Evolutionary conservation across 2,797 vertebrate genomes (phyloP), one percentile per base, ranked within the genome.

Genomic region (Neopelma chrysocephalum): DNA sequence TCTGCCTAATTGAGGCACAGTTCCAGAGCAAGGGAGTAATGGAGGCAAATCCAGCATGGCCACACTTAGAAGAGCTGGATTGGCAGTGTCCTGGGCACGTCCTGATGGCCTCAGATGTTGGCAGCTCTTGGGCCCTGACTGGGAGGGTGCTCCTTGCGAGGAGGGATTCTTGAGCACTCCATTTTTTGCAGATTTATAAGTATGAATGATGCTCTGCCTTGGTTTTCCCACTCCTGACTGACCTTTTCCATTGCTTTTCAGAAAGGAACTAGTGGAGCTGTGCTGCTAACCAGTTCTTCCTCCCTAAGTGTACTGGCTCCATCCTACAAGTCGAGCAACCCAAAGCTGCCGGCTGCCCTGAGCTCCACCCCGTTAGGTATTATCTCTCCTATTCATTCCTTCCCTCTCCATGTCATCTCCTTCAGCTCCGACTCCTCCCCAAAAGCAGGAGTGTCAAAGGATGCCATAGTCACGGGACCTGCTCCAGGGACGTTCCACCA

Each of bases 401-500:
- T 98, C 93, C 98, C 98, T 86, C 97, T 98, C 62, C 98, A 98
- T 20, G 98, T 98, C 89, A 97, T 98, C 86, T 98, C 98, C 94
- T 98, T 98, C 96, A 98, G 98, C 89, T 93, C 98, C 4, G 98
- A 98, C 71, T 97, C 98, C 47, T 90, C 97, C 75, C 89, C 98
- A 50, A 98, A 98, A 96, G 93, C 98, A 70, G 97, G 97, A 88
- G 98, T 97, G 72, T 98, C 98, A 51, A 98, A 98, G 96, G 98
- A 98, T 69, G 98, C 98, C 78, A 97, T 98, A 26, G 98, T 98
- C 70, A 98, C 98, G 0, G 98, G 98, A 85, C 98, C 98, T 54
- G 98, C 98, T 86, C 98, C 98, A 2, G 98, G 98, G 64, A 98
- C 98, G 8, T 98, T 98, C 94, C 98, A 98, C 91, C 98, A 98